phyloP scores from a whole-genome alignment of 2,888 invertebrate species.

The Aspidiotus rigidus region DNA sequence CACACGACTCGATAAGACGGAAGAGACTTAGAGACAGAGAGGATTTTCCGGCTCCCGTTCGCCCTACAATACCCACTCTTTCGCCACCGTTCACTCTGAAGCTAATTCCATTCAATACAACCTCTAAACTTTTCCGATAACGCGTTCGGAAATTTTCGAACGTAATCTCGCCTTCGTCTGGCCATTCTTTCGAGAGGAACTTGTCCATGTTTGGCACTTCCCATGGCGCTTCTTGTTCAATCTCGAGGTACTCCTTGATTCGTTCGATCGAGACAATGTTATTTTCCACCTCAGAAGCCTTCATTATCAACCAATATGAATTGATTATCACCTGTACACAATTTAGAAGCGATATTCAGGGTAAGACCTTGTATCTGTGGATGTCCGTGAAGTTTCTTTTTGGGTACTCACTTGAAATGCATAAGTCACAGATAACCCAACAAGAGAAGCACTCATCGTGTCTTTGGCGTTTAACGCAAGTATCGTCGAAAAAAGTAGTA shows the following conservation, averaged over 20 bases:
- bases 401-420: no score
- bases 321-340: constrained; percentile 82
- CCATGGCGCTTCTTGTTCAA: constrained; percentile 50
- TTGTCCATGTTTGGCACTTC: constrained; percentile 14
- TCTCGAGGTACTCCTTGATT: constrained; percentile 89
- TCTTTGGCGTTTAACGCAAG: no score
- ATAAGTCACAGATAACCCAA: no score
- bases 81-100: constrained; percentile 72
- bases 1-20: constrained; percentile 77
- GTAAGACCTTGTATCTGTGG: no score
- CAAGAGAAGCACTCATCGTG: no score
- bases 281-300: constrained; percentile 93
- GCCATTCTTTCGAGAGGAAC: constrained; percentile 56
- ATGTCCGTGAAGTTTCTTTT: constrained; percentile 85
- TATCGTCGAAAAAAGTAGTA: no score
- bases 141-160: constrained; percentile 75
- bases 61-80: no score
- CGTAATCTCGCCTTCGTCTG: constrained; percentile 64
- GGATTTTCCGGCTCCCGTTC: constrained; percentile 89
- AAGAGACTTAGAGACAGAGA: constrained; percentile 79
- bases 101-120: constrained; percentile 70
- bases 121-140: constrained; percentile 75
- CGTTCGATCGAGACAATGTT: constrained; percentile 96
- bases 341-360: no score
- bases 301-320: constrained; percentile 89